Conservation (phyloP, 2,888 invertebrate genomes). For the Fragum sueziense region DNA sequence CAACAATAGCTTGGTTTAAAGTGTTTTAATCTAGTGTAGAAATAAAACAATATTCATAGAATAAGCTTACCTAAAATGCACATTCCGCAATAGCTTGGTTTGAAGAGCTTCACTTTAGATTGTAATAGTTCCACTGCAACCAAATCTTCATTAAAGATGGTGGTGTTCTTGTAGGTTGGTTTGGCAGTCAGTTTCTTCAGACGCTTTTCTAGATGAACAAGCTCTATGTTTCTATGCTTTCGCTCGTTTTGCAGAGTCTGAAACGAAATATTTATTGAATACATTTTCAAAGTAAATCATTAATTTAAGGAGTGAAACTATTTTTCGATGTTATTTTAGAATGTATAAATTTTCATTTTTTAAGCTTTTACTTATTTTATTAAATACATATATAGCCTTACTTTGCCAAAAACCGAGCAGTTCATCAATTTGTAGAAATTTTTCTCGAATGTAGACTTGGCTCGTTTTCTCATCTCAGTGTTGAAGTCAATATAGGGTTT, state of each 20-base stretch:
- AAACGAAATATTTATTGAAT: too few relatives aligned
- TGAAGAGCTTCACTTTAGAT: constrained; percentile 37
- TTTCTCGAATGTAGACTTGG: constrained; percentile 75
- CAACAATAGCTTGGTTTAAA: too few relatives aligned
- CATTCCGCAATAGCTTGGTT: constrained; percentile 75
- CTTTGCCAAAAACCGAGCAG: constrained; percentile 80
- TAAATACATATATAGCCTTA: too few relatives aligned
- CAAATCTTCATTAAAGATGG: constrained; percentile 78
- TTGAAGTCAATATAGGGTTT: constrained; percentile 77
- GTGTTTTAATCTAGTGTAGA: too few relatives aligned
- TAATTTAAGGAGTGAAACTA: neutral
- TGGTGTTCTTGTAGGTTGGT: constrained; percentile 52
- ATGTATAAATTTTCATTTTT: too few relatives aligned
- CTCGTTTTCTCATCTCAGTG: constrained; percentile 53
- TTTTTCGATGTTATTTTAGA: too few relatives aligned
- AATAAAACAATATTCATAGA: too few relatives aligned
- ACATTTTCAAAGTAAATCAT: neutral
- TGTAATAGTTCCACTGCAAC: constrained; percentile 75
- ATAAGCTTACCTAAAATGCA: constrained; percentile 17
- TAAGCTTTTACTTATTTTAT: too few relatives aligned
- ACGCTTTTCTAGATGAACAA: constrained; percentile 23
- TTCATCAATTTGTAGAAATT: constrained; percentile 71
- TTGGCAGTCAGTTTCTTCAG: constrained; percentile 34
- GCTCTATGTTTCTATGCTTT: constrained; percentile 25
- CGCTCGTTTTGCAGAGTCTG: constrained; percentile 36